Evolutionary conservation across 2,888 invertebrate species (phyloP).

Genomic region (Melinopterus prodromus): DNA sequence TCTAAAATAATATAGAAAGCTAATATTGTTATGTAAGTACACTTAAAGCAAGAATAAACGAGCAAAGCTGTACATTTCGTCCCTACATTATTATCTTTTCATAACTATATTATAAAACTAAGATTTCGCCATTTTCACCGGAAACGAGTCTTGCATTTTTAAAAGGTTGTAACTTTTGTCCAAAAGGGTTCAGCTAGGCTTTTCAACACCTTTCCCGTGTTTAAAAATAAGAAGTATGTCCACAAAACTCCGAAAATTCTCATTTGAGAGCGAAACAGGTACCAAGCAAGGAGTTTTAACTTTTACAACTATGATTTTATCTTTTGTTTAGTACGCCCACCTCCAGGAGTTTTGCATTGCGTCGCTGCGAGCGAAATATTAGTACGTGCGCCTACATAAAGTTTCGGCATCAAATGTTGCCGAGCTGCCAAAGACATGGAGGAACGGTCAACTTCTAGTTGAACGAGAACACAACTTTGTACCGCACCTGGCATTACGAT

Average conservation of each 20-base stretch:
- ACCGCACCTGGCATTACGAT: neutral
- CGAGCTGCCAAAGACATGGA: neutral
- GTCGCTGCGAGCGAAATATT: neutral
- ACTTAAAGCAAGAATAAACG: too few relatives aligned
- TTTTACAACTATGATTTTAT: conserved; percentile 4
- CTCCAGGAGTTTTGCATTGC: neutral
- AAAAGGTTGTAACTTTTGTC: neutral
- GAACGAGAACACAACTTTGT: neutral
- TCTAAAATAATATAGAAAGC: too few relatives aligned
- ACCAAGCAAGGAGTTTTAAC: neutral
- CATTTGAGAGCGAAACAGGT: neutral
- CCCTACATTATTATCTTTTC: too few relatives aligned
- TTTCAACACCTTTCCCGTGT: neutral
- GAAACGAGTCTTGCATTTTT: neutral
- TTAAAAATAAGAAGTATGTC: neutral
- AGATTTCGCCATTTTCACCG: neutral
- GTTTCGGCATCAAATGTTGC: neutral
- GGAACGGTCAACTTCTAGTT: neutral
- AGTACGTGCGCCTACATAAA: conserved; percentile 4
- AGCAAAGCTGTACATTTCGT: too few relatives aligned
- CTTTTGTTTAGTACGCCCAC: neutral
- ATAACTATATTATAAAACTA: neutral
- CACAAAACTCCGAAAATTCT: neutral
- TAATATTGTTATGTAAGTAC: too few relatives aligned
- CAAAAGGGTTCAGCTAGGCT: neutral